phyloP scores from a whole-genome alignment of 2,797 vertebrate genomes.

The Brotula barbata region DNA sequence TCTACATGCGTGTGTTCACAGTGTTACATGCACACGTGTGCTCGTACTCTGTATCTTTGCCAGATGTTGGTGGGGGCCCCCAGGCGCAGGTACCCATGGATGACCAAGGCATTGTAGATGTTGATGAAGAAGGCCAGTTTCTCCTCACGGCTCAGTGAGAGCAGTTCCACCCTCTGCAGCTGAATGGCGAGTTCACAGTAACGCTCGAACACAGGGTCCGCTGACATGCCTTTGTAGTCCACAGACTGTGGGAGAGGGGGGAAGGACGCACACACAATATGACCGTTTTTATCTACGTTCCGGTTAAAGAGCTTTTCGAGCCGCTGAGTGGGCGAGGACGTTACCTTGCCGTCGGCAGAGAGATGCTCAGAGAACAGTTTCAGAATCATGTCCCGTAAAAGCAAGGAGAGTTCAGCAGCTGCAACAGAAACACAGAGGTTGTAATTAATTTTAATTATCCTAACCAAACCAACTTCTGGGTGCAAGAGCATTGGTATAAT shows the following conservation, averaged over 20 bases:
- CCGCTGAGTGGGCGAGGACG: not conserved
- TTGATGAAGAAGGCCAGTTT: slow-evolving; percentile 87
- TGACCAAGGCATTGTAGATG: slow-evolving; percentile 83
- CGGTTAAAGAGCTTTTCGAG: not conserved
- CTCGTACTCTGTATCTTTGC: slow-evolving; percentile 82
- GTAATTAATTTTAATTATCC: not conserved
- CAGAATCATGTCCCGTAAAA: slow-evolving; percentile 79
- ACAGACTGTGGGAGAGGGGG: slow-evolving; percentile 66
- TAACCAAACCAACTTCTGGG: not conserved
- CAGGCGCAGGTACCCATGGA: slow-evolving; percentile 79
- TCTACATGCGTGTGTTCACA: no score
- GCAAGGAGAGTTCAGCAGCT: slow-evolving; percentile 78
- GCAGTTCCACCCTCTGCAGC: slow-evolving; percentile 80
- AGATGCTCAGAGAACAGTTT: slow-evolving; percentile 82
- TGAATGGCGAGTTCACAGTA: slow-evolving; percentile 80
- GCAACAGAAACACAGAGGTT: slow-evolving; percentile 26
- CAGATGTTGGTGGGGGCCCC: slow-evolving; percentile 81
- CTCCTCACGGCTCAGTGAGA: slow-evolving; percentile 77
- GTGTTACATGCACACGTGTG: not conserved
- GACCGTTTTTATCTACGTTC: no score
- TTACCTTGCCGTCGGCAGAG: slow-evolving; percentile 84
- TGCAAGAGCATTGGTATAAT: not conserved
- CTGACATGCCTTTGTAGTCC: slow-evolving; percentile 80
- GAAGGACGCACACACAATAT: slow-evolving; percentile 6
- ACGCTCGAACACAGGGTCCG: slow-evolving; percentile 70